Conservation (phyloP, 2,113 vertebrate genomes). For the Eulemur macaco region DNA sequence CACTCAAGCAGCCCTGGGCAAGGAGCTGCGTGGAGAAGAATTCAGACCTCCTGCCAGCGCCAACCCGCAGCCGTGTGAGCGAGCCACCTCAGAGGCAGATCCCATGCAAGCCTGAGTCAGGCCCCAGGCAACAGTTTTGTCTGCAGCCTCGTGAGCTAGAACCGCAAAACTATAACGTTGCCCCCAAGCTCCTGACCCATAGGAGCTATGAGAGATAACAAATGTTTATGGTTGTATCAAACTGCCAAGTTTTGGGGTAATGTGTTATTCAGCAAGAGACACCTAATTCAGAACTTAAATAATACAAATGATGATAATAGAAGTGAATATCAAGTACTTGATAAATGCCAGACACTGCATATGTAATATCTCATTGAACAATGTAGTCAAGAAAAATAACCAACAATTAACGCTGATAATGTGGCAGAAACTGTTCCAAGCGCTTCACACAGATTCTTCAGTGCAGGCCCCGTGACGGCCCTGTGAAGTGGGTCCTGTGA, state of each 20-base stretch:
- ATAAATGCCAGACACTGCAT: background rate
- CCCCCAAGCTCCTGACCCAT: background rate
- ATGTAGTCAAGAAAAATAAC: background rate
- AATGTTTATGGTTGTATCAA: background rate
- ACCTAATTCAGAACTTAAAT: background rate
- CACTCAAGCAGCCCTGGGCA: background rate
- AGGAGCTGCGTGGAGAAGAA: background rate
- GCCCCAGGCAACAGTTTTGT: background rate
- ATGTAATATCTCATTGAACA: background rate
- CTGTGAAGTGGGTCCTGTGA: too few species aligned
- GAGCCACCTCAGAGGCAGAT: background rate
- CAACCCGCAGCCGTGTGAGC: background rate
- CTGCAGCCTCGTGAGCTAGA: background rate
- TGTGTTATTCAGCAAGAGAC: too few species aligned
- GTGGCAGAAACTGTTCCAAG: background rate
- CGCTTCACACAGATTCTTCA: background rate
- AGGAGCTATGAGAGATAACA: background rate
- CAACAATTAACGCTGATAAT: background rate
- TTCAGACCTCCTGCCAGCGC: background rate
- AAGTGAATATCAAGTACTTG: background rate
- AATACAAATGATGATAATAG: background rate
- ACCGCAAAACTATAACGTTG: rapidly evolving
- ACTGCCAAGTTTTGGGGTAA: background rate
- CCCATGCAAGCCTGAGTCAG: too few species aligned
- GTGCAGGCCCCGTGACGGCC: background rate